Conservation (phyloP, 2,113 vertebrate species). For the Amblyopsis rosae region DNA sequence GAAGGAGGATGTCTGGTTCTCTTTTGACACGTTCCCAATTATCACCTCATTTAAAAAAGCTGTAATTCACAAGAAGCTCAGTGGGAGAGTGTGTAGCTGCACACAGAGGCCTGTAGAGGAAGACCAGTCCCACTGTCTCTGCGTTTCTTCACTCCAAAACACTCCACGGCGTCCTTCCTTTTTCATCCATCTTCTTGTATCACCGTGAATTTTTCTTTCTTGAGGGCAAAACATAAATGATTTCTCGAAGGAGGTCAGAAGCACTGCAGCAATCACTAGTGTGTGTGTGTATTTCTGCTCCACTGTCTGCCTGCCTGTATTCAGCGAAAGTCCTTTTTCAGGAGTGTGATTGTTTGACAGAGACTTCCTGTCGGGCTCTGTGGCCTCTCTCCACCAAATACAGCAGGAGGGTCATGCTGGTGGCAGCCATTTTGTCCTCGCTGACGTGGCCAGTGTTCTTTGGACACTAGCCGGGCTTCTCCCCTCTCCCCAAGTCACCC, state of each 20-base stretch:
- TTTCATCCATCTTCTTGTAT: slow-evolving; percentile 13
- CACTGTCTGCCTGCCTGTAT: slow-evolving; percentile 6
- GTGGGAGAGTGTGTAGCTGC: slow-evolving; percentile 32
- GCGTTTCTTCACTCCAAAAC: neutral
- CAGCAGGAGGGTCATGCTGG: slow-evolving; percentile 69
- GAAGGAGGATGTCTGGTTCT: slow-evolving; percentile 46
- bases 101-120: slow-evolving; percentile 1
- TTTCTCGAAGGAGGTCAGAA: neutral
- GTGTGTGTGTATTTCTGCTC: neutral
- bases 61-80: slow-evolving; percentile 48
- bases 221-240: slow-evolving; percentile 19
- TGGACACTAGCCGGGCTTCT: slow-evolving; percentile 44
- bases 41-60: slow-evolving; percentile 62
- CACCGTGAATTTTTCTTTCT: slow-evolving; percentile 23
- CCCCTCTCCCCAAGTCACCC: slow-evolving; percentile 66
- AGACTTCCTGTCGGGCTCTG: slow-evolving; percentile 64
- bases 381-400: slow-evolving; percentile 55
- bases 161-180: slow-evolving; percentile 11
- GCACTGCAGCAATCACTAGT: slow-evolving; percentile 5
- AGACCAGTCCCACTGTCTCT: too few species aligned
- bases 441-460: slow-evolving; percentile 51
- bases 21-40: slow-evolving; percentile 61
- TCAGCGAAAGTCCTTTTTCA: slow-evolving; percentile 1
- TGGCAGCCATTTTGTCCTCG: slow-evolving; percentile 66
- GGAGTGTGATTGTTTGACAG: slow-evolving; percentile 54